These are phyloP conservation scores for Macaria notata DNA, from an alignment of 2,888 invertebrate species.

Conservation along the genomic window DNA sequence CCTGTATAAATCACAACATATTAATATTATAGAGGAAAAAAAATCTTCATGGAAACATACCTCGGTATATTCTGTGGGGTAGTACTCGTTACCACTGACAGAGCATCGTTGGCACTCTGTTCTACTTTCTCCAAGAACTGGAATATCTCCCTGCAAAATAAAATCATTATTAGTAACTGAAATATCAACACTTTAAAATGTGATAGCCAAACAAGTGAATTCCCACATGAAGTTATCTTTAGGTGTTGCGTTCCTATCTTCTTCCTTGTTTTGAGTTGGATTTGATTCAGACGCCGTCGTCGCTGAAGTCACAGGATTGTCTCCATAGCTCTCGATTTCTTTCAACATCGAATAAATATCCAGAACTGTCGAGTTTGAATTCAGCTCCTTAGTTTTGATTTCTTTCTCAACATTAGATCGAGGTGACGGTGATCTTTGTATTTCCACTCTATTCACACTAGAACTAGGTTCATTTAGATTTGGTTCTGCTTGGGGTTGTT, in stretches of 20 bases:
- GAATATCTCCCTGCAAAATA: conserved; percentile 82
- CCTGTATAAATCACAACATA: background rate
- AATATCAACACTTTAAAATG: too few relatives aligned
- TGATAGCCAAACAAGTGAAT: conserved; percentile 27
- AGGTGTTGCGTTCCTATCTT: conserved; percentile 51
- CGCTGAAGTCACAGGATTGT: conserved; percentile 60
- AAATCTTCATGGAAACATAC: conserved; percentile 47
- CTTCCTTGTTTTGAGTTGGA: conserved; percentile 46
- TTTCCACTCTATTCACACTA: conserved; percentile 31
- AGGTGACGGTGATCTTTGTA: conserved; percentile 19
- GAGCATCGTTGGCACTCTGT: conserved; percentile 75
- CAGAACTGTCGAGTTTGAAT: conserved; percentile 65
- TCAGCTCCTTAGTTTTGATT: conserved; percentile 51
- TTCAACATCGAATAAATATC: conserved; percentile 79
- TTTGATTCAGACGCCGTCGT: conserved; percentile 36
- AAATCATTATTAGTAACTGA: background rate
- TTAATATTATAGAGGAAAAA: background rate
- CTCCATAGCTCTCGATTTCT: conserved; percentile 75
- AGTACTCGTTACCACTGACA: conserved; percentile 66
- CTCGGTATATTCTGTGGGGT: conserved; percentile 69
- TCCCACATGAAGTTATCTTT: conserved; percentile 74
- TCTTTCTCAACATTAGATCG: conserved; percentile 37
- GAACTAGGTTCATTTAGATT: conserved; percentile 19
- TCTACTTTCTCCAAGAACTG: conserved; percentile 86
- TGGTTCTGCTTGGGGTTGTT: conserved; percentile 29